Evolutionary conservation across 2,888 invertebrate genomes (phyloP).

Genomic region (Drosophila recens): DNA sequence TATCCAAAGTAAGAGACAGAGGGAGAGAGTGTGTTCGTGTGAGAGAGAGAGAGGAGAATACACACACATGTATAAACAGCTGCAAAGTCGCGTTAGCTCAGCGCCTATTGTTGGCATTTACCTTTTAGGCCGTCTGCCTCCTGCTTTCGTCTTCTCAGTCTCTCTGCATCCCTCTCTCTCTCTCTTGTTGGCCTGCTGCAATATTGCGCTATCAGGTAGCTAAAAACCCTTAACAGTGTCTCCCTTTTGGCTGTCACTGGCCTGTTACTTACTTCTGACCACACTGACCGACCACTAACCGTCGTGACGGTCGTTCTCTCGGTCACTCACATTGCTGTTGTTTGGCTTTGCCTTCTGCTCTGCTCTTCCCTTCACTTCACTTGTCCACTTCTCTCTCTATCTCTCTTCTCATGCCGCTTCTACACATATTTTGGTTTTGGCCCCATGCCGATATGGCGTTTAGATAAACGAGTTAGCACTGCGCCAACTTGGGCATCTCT

Average conservation of each 20-base stretch:
- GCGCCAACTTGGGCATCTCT: slow-evolving; percentile 49
- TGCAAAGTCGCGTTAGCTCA: slow-evolving; percentile 13
- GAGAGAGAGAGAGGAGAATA: background rate
- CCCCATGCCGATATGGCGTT: slow-evolving; percentile 32
- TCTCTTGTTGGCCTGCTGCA: slow-evolving; percentile 1
- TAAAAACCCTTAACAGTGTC: slow-evolving; percentile 20
- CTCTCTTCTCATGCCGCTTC: background rate
- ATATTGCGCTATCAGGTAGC: slow-evolving; percentile 28
- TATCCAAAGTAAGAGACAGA: background rate
- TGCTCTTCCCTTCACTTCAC: background rate
- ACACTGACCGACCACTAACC: slow-evolving; percentile 26
- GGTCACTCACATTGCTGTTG: slow-evolving; percentile 45
- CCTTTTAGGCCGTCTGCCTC: slow-evolving; percentile 25
- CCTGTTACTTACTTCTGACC: slow-evolving; percentile 37
- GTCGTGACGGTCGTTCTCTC: slow-evolving; percentile 14
- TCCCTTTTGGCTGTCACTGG: slow-evolving; percentile 8
- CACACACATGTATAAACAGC: slow-evolving; percentile 1
- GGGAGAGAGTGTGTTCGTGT: background rate
- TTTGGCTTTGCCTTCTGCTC: slow-evolving; percentile 12
- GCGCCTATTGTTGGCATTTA: slow-evolving; percentile 29
- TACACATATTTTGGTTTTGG: slow-evolving; percentile 1
- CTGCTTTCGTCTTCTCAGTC: background rate
- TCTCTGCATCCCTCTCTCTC: too few relatives aligned
- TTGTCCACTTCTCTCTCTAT: background rate
- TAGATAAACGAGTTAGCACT: slow-evolving; percentile 58